Percentiles rank a stretch among this genome's conserved stretches.
These are phyloP conservation scores for Montipora capricornis DNA, from an alignment of 64 coral and sea anemone species.

Conservation along the genomic window DNA sequence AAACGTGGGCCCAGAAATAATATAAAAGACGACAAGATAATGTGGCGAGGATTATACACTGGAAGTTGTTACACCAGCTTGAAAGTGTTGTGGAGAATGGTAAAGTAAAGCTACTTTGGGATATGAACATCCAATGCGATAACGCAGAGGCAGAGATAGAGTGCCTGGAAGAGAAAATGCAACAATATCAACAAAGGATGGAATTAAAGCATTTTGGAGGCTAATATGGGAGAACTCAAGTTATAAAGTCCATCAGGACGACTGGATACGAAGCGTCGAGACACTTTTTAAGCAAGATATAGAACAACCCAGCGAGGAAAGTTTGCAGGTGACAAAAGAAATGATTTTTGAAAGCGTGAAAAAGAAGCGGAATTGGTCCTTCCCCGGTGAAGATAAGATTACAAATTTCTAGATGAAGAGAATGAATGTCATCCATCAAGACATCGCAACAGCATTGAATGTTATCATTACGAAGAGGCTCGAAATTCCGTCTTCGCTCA, in stretches of 20 bases:
- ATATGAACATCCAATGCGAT: no score
- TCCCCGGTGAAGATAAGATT: conserved; percentile 8
- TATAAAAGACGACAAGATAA: no score
- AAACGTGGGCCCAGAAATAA: no score
- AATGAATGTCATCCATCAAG: conserved; percentile 11
- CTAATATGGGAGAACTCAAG: conserved; percentile 27
- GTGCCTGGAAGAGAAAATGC: no score
- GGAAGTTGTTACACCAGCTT: no score
- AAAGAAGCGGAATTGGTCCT: conserved; percentile 31
- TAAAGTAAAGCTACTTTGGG: no score
- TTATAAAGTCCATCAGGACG: not conserved
- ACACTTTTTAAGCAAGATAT: conserved; percentile 12
- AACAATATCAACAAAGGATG: no score
- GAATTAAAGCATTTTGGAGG: not conserved
- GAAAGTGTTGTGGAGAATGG: no score
- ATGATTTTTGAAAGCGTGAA: conserved; percentile 1
- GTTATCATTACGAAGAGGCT: not conserved
- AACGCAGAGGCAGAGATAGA: no score
- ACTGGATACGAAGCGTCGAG: conserved; percentile 11
- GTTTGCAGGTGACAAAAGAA: conserved; percentile 17
- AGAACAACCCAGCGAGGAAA: not conserved
- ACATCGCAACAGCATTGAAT: conserved; percentile 44
- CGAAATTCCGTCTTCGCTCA: not conserved
- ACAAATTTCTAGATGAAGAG: conserved; percentile 14
- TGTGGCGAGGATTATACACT: no score